Evolutionary conservation across 1,140 invertebrate genomes (phyloP), one percentile per base, ranked within the genome.

Genomic region (Monochamus saltuarius): DNA sequence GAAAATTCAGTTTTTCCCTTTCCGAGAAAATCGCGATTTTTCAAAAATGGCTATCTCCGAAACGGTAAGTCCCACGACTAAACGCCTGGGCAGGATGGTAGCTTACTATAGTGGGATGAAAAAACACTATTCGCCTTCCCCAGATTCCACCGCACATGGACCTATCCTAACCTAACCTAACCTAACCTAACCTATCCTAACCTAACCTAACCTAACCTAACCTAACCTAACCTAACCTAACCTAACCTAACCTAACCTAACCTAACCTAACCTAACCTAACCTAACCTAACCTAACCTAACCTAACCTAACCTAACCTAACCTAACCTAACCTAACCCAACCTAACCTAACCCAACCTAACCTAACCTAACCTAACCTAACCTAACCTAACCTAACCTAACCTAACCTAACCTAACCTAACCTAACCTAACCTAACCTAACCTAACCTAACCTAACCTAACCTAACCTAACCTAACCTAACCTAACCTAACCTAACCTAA

Each of bases 401-500:
- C 71, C 69, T 60, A 69, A 72, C 58, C 65, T 64, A 69, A 50
- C 62, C 50, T 58, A 65, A 61, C 61, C 51, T 52, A 61, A 59
- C 50, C 47, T 53, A 62, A 62, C 61, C 47, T 55, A 64, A 64
- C 62, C 62, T 57, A 71, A 66, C 65, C 56, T 60, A 66, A 63
- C 50, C 51, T 56, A 43, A 72, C 56, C 57, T 56, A 65, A 61
- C 56, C 64, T 59, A 65, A 65, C 63, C 63, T 46, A 63, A 64
- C 63, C 56, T 70, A 7, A 49, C 11, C 46, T 17, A 13, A 17
- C 46, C 46, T 49, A 49, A 49, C 46, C 46, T 59, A 69, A 72
- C 65, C 71, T 73, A 79, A 77, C 77, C 75, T 76, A 75, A 80
- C 75, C 78, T 75, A 78, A 78, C 69, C 72, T 68, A 62, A 64